Evolutionary conservation across 2,113 vertebrate species (phyloP).

Genomic region (Narcine bancroftii): DNA sequence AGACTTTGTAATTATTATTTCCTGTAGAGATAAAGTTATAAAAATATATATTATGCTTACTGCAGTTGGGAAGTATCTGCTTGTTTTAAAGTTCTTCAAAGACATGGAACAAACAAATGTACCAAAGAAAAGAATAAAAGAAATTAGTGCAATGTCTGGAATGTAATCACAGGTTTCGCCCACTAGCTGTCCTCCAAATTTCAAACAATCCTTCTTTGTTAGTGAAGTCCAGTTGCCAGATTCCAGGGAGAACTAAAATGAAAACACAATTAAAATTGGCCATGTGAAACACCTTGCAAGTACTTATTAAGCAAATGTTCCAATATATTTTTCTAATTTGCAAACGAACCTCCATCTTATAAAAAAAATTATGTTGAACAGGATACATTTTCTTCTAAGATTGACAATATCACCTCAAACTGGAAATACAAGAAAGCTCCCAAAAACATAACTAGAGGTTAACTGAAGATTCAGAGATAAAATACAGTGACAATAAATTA

Average conservation of each 20-base stretch:
- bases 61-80: constrained; percentile 53
- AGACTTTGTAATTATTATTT: not conserved
- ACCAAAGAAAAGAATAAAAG: constrained; percentile 60
- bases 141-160: constrained; percentile 62
- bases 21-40: not conserved
- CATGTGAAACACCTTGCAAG: not conserved
- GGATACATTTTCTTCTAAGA: not conserved
- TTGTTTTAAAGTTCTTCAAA: constrained; percentile 56
- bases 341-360: not conserved
- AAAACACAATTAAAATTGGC: not conserved
- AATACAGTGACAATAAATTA: not conserved
- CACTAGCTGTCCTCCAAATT: constrained; percentile 50
- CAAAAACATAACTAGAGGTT: not conserved
- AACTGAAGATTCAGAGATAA: not conserved
- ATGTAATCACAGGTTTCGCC: constrained; percentile 56
- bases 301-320: not conserved
- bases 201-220: constrained; percentile 51
- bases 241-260: not conserved
- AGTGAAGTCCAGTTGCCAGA: constrained; percentile 43
- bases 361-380: not conserved
- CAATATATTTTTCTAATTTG: not conserved
- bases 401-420: not conserved
- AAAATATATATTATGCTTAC: constrained; percentile 48
- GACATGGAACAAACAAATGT: constrained; percentile 53
- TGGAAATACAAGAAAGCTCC: not conserved